Conservation (phyloP, 2,888 invertebrate genomes). For the Diachrysia chrysitis region DNA sequence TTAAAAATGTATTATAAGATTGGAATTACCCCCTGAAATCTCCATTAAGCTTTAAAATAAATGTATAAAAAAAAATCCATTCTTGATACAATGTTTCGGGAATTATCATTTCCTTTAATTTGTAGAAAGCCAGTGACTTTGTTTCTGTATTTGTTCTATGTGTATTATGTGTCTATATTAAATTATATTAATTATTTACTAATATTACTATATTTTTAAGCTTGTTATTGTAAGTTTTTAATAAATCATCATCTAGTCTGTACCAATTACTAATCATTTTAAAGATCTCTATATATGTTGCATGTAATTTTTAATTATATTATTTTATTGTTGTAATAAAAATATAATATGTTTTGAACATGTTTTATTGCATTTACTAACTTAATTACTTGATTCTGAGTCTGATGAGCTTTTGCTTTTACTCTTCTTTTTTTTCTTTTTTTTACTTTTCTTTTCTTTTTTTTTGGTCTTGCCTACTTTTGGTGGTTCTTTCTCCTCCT, state of each 20-base stretch:
- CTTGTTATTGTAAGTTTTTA: conserved; percentile 8
- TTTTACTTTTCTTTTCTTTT: conserved; percentile 81
- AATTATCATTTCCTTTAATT: not conserved
- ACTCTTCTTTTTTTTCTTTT: conserved; percentile 78
- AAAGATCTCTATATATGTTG: conserved; percentile 44
- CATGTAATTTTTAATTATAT: conserved; percentile 34
- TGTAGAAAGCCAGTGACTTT: conserved; percentile 4
- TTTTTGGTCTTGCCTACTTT: conserved; percentile 68
- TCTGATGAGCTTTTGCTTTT: conserved; percentile 72
- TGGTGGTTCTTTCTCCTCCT: conserved; percentile 68
- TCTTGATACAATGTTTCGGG: not conserved
- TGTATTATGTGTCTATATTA: conserved; percentile 16
- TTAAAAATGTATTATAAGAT: not conserved
- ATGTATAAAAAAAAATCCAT: not conserved
- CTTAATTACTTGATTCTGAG: conserved; percentile 63
- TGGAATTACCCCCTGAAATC: not conserved
- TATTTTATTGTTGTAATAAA: conserved; percentile 34
- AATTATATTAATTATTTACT: no score
- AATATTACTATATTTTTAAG: no score
- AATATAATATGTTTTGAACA: conserved; percentile 14
- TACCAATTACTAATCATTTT: conserved; percentile 29
- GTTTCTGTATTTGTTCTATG: not conserved
- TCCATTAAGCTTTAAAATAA: not conserved
- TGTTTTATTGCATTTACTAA: no score
- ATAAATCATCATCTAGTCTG: conserved; percentile 38